phyloP scores from a whole-genome alignment of 1,140 invertebrate species.

The Aporrectodea caliginosa region DNA sequence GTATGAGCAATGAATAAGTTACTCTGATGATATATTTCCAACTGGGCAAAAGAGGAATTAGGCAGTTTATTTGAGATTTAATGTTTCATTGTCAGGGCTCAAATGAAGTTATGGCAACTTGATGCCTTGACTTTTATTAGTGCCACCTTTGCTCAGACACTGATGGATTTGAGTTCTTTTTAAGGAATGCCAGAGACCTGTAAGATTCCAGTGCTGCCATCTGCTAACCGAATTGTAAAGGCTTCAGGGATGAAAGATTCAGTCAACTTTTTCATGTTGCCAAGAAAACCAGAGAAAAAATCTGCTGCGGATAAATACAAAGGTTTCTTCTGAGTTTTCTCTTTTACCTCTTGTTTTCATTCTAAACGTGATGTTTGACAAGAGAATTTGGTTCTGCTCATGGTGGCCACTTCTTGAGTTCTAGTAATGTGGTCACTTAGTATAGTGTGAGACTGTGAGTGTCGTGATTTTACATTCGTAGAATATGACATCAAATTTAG shows the following conservation, averaged over 20 bases:
- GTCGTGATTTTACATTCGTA: background rate
- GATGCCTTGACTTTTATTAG: no score
- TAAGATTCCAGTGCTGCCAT: no score
- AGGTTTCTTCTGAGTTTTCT: background rate
- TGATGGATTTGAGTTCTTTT: no score
- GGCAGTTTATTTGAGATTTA: no score
- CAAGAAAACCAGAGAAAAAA: background rate
- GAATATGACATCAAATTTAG: background rate
- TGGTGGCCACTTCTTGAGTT: background rate
- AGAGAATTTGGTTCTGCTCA: background rate
- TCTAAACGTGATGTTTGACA: background rate
- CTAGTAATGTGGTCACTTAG: background rate
- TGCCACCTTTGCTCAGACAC: no score
- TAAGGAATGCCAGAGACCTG: no score
- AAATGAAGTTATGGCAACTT: no score
- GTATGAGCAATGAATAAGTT: no score
- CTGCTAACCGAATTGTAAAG: background rate
- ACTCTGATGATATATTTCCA: no score
- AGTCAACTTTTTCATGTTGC: background rate
- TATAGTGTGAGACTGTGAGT: background rate
- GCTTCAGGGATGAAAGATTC: background rate
- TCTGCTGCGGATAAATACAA: background rate
- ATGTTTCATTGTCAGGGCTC: no score
- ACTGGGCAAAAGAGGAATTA: no score
- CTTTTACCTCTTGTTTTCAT: background rate